These are phyloP conservation scores for Channa argus DNA, from an alignment of 2,113 vertebrate genomes.

Conservation along the genomic window DNA sequence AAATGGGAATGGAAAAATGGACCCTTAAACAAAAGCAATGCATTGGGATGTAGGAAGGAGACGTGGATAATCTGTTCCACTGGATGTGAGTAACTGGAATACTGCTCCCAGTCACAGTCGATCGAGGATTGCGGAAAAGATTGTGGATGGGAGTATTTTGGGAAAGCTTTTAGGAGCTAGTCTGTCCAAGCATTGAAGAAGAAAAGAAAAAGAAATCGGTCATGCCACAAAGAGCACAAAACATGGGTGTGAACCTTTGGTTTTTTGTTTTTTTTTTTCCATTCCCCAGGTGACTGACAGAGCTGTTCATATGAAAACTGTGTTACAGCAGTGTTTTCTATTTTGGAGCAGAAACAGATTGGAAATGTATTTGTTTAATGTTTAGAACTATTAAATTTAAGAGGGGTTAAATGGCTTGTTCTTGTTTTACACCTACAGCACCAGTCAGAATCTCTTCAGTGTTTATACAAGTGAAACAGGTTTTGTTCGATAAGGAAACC, in stretches of 20 bases:
- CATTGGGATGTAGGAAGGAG: constrained; percentile 57
- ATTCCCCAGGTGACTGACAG: constrained; percentile 45
- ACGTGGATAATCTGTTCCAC: constrained; percentile 54
- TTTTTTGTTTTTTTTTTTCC: not conserved
- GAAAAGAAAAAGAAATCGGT: constrained; percentile 11
- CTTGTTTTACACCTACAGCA: constrained; percentile 13
- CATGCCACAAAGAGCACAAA: constrained; percentile 29
- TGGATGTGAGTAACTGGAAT: constrained; percentile 57
- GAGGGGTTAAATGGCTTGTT: not conserved
- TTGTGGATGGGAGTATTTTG: constrained; percentile 31
- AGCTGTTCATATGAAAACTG: constrained; percentile 16
- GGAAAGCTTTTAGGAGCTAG: constrained; percentile 18
- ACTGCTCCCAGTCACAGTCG: constrained; percentile 26
- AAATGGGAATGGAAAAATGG: constrained; percentile 64
- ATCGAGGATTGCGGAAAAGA: constrained; percentile 34
- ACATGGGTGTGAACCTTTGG: constrained; percentile 39
- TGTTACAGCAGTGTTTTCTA: not conserved
- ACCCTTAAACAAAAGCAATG: constrained; percentile 39
- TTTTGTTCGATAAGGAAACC: constrained; percentile 18
- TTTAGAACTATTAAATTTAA: constrained; percentile 13
- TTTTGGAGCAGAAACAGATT: constrained; percentile 5
- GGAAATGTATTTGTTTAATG: not conserved
- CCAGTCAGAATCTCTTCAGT: not conserved
- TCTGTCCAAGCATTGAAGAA: constrained; percentile 16
- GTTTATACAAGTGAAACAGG: not conserved